These are phyloP conservation scores for Sula dactylatra DNA, from an alignment of 2,113 vertebrate genomes.

Conservation along the genomic window DNA sequence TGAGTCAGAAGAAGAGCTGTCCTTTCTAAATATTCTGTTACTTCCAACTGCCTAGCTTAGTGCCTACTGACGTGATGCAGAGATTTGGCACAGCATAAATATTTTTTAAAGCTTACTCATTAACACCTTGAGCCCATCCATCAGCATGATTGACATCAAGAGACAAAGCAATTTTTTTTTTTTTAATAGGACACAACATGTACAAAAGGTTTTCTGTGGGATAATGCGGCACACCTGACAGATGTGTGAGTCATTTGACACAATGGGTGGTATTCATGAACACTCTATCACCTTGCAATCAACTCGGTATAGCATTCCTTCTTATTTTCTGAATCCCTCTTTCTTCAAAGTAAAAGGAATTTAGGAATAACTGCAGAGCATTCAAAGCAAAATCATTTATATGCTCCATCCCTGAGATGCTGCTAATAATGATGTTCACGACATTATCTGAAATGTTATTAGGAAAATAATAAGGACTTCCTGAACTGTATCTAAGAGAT, in stretches of 20 bases:
- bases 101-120: constrained; percentile 73
- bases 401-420: neutral
- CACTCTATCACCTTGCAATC: constrained; percentile 43
- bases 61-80: constrained; percentile 60
- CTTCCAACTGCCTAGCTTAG: constrained; percentile 65
- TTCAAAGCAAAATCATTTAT: constrained; percentile 29
- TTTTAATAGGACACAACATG: constrained; percentile 57
- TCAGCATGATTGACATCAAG: constrained; percentile 71
- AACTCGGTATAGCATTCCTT: constrained; percentile 43
- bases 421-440: constrained; percentile 42
- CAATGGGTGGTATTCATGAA: constrained; percentile 61
- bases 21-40: constrained; percentile 64
- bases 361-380: constrained; percentile 33
- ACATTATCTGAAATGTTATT: constrained; percentile 61
- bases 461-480: constrained; percentile 57
- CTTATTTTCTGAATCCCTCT: constrained; percentile 28
- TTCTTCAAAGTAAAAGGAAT: constrained; percentile 56
- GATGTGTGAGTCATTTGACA: constrained; percentile 72
- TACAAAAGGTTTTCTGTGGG: constrained; percentile 66
- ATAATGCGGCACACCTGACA: constrained; percentile 73
- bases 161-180: constrained; percentile 64
- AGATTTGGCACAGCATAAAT: constrained; percentile 71
- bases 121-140: constrained; percentile 69
- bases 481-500: constrained; percentile 46
- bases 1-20: constrained; percentile 67